Evolutionary conservation across 2,113 vertebrate genomes (phyloP), one percentile per base, ranked within the genome.

Genomic region (Genyomyrus donnyi): DNA sequence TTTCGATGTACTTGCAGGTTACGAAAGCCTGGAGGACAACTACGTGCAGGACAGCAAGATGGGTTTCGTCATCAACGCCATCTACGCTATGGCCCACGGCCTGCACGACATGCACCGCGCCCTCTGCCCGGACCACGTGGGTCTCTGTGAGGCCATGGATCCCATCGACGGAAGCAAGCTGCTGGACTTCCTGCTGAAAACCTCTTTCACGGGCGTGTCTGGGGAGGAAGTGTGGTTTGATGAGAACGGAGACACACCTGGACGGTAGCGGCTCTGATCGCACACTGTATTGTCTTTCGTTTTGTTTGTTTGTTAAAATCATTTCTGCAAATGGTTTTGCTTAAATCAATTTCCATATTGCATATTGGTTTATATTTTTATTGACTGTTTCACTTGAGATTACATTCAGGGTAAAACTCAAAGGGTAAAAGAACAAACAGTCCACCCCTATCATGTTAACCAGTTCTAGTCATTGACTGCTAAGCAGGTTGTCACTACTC

Each of bases 11-110:
- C 92, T 93, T 90, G 42, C 95, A 96, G 98, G 98, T 90, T 98
- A 98, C 83, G 98, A 99, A 89, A 98, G 95, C 92, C 96, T 99
- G 92, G 97, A 98, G 95, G 98, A 99, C 93, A 99, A 99, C 92
- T 99, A 99, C 0, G 98, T 99, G 15, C 98, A 99, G 89, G 98
- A 99, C 95, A 99, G 98, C 94, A 99, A 99, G 95, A 99, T 99
- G 98, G 98, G 98, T 86, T 99, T 99, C 88, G 98, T 99, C 94
- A 99, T 99, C 93, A 99, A 99, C 19, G 98, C 98, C 93, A 99
- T 99, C 93, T 98, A 99, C 0, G 98, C 98, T 89, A 99, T 99
- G 98, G 98, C 98, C 1, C 97, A 99, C 0, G 98, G 98, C 0
- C 96, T 99, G 0, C 98, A 99, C 86, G 97, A 97, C 88, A 98